These are phyloP conservation scores for Apamea monoglypha DNA, from an alignment of 2,888 invertebrate genomes.

Conservation along the genomic window DNA sequence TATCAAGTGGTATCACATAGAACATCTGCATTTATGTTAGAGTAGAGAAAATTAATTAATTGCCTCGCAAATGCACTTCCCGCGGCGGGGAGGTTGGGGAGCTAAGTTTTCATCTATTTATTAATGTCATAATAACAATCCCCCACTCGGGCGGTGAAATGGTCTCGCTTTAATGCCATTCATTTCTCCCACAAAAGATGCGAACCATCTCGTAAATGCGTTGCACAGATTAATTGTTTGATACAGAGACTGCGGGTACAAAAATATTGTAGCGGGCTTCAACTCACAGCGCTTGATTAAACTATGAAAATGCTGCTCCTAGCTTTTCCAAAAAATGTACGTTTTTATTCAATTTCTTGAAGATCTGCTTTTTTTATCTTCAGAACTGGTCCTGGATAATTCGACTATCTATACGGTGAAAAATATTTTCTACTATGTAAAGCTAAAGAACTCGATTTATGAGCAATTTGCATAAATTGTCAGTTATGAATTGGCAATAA, in stretches of 20 bases:
- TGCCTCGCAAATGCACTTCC: constrained; percentile 54
- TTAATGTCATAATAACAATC: constrained; percentile 66
- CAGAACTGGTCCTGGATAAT: too few relatives aligned
- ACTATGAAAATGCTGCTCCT: neutral
- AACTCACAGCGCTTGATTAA: constrained; percentile 18
- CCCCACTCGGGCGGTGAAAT: constrained; percentile 39
- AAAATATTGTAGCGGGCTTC: constrained; percentile 24
- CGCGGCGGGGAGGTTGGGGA: constrained; percentile 21
- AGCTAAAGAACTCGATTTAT: neutral
- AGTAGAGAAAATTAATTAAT: constrained; percentile 53
- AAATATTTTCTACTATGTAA: neutral
- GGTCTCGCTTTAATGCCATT: constrained; percentile 46
- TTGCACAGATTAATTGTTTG: constrained; percentile 48
- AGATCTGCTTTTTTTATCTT: too few relatives aligned
- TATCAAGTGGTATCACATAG: constrained; percentile 10
- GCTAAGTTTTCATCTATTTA: constrained; percentile 58
- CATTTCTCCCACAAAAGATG: constrained; percentile 49
- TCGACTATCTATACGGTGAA: neutral
- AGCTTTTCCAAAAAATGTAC: neutral
- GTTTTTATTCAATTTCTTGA: too few relatives aligned
- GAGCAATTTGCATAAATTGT: neutral
- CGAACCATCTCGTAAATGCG: constrained; percentile 41
- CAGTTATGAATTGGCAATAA: too few relatives aligned
- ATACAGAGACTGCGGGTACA: constrained; percentile 7
- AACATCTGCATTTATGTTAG: constrained; percentile 36